Evolutionary conservation across 1,140 invertebrate genomes (phyloP).

Genomic region (Drosophila nannoptera): DNA sequence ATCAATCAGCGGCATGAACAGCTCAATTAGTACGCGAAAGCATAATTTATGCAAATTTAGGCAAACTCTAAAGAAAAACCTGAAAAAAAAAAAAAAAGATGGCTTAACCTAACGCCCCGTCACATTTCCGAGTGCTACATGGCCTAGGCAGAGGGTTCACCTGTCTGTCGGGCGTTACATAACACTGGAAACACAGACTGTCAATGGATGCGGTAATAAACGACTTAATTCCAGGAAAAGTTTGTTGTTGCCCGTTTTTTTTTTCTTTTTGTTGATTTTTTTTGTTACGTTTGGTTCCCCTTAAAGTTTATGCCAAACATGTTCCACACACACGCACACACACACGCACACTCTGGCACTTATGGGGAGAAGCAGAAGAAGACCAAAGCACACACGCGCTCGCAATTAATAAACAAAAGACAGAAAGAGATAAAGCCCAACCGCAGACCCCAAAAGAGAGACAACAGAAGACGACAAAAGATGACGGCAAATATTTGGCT

Average conservation of each 20-base stretch:
- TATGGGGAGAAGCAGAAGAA: conserved; percentile 3
- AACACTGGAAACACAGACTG: conserved; percentile 4
- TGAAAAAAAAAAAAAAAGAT: not conserved
- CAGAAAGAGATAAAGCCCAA: conserved; percentile 27
- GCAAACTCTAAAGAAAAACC: conserved; percentile 9
- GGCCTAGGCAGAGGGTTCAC: conserved; percentile 6
- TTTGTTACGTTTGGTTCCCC: not conserved
- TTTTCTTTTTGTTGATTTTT: too few species aligned
- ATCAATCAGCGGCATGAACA: conserved; percentile 15
- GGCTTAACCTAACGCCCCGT: conserved; percentile 36
- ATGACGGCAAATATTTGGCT: conserved; percentile 63
- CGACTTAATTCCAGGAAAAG: conserved; percentile 46
- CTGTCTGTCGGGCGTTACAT: conserved; percentile 32
- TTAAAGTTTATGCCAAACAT: conserved; percentile 39
- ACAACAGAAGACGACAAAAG: conserved; percentile 30
- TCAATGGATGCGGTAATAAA: conserved; percentile 40
- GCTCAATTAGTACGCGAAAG: conserved; percentile 9
- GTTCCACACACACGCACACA: conserved; percentile 18
- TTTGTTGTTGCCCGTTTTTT: not conserved
- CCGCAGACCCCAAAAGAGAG: conserved; percentile 10
- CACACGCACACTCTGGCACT: conserved; percentile 13
- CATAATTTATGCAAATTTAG: conserved; percentile 29
- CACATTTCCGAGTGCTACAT: conserved; percentile 27
- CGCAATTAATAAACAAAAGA: conserved; percentile 59
- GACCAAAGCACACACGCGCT: conserved; percentile 32